Base-by-base conservation (phyloP, 2,113 vertebrate genomes). In the Notiomystis cincta region DNA sequence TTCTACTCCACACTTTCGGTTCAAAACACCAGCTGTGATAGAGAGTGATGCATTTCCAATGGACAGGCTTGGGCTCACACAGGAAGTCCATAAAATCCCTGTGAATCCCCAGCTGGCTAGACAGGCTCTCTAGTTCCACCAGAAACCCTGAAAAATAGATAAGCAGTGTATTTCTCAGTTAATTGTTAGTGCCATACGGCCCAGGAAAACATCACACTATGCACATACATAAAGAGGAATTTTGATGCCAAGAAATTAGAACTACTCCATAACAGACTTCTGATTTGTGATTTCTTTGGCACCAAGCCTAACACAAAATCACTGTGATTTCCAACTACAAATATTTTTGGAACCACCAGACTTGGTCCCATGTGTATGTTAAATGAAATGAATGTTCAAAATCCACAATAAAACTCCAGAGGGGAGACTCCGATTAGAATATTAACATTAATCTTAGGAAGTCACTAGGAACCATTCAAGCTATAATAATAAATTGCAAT, bases 231-330 rank as follows among this genome's bases (percentile, higher is more conserved):
- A 82, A 77, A 92, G 72, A 86, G 67, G 82, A 75, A 53, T 83
- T 67, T 44, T 3, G 40, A 67, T 81, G 93, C 88, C 88, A 96
- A 96, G 90, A 90, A 96, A 88, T 77, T 89, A 75, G 72, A 96
- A 67, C 88, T 83, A 27, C 67, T 90, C 76, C 53, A 30, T 78
- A 90, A 73, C 95, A 96, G 90, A 82, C 82, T 92, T 75, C 86
- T 92, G 93, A 96, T 96, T 96, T 94, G 90, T 96, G 96, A 97
- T 96, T 94, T 97, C 95, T 89, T 97, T 97, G 96, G 95, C 96
- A 87, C 60, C 1, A 13, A 95, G 95, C 96, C 96, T 96, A 96
- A 96, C 92, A 90, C 87, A 95, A 96, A 97, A 96, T 96, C 96
- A 94, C 86, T 84, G 71, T 96, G 96, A 97, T 97, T 97, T 96